Evolutionary conservation across 2,888 invertebrate species (phyloP).

Genomic region (Alentia gelatinosa): DNA sequence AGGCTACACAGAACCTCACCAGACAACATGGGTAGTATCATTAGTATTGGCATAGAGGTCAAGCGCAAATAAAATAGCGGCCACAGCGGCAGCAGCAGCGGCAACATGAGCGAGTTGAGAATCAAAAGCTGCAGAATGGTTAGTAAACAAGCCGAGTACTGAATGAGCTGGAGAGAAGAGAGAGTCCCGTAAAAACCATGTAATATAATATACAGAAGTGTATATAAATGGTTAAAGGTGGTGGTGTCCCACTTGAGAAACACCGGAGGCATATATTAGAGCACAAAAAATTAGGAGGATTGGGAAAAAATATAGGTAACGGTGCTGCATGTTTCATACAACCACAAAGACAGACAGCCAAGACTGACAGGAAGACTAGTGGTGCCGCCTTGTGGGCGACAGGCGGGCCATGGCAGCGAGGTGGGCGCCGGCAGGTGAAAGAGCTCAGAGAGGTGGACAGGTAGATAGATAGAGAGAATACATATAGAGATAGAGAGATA

Average conservation of each 20-base stretch:
- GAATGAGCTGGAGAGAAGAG: background rate
- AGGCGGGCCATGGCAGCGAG: conserved; percentile 23
- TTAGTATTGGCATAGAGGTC: background rate
- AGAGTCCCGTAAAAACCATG: background rate
- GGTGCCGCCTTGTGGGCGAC: background rate
- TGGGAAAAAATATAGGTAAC: background rate
- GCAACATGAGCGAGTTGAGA: background rate
- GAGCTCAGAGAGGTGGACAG: background rate
- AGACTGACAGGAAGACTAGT: conserved; percentile 41
- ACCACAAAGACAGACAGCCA: conserved; percentile 37
- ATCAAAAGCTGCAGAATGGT: background rate
- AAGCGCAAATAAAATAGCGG: background rate
- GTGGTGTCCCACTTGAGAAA: background rate
- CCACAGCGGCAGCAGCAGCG: background rate
- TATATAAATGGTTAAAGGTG: background rate
- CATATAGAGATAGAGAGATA: background rate
- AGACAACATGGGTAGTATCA: conserved; percentile 35
- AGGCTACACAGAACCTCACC: conserved; percentile 48
- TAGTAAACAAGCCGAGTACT: background rate
- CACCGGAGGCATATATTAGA: background rate
- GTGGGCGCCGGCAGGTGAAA: conserved; percentile 29
- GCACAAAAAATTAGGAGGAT: background rate
- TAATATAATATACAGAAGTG: background rate
- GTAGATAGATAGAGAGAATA: conserved; percentile 16
- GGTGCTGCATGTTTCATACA: conserved; percentile 19